These are phyloP conservation scores for Siniperca undulata DNA, from an alignment of 2,797 vertebrate species.

Conservation along the genomic window DNA sequence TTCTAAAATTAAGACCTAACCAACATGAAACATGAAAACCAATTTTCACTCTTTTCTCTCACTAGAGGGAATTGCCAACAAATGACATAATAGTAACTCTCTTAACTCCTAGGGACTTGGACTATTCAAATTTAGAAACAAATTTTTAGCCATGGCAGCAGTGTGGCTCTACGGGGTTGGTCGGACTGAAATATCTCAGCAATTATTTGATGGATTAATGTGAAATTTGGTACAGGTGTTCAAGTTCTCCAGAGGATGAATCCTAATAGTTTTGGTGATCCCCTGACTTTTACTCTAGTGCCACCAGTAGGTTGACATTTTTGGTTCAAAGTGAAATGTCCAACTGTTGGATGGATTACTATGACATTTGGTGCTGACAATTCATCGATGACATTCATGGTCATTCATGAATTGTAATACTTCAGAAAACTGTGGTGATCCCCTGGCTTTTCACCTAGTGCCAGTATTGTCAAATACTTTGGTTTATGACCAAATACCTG, in stretches of 20 bases:
- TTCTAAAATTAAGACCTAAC: background rate
- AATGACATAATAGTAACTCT: background rate
- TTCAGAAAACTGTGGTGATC: too few relatives aligned
- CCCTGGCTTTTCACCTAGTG: too few relatives aligned
- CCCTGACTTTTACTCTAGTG: too few relatives aligned
- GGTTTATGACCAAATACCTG: too few relatives aligned
- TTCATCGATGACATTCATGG: background rate
- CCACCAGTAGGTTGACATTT: background rate
- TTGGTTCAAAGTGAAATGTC: background rate
- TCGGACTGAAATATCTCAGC: background rate
- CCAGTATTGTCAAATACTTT: too few relatives aligned
- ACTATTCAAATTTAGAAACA: background rate
- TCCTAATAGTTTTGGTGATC: too few relatives aligned
- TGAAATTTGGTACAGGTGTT: background rate
- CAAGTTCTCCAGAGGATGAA: too few relatives aligned
- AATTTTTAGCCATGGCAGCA: background rate
- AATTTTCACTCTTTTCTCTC: background rate
- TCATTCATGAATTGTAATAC: too few relatives aligned
- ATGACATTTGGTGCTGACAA: background rate
- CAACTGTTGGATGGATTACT: background rate
- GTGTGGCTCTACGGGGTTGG: background rate
- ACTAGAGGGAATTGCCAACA: background rate
- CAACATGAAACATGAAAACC: too few relatives aligned
- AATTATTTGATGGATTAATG: background rate
- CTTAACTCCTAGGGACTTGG: background rate